Evolutionary conservation across 1,140 invertebrate genomes (phyloP).

Genomic region (Oncopodura yosiiana): DNA sequence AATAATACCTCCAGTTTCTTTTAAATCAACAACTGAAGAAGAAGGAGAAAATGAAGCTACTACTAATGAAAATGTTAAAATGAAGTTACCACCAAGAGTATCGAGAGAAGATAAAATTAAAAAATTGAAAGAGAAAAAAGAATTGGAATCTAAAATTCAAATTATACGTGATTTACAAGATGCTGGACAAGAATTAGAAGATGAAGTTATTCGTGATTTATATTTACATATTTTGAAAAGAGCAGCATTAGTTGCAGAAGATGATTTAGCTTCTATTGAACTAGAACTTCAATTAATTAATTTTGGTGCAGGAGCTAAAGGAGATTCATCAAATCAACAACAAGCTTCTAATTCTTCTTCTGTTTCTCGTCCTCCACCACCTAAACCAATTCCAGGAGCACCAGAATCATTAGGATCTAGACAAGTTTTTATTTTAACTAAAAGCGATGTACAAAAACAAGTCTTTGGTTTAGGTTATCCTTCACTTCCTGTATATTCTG

Average conservation of each 20-base stretch:
- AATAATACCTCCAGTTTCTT: constrained; percentile 42
- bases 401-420: constrained; percentile 44
- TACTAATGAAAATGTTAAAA: constrained; percentile 35
- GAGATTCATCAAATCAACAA: constrained; percentile 24
- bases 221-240: constrained; percentile 66
- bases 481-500: constrained; percentile 76
- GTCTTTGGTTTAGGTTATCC: constrained; percentile 93
- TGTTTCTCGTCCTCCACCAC: neutral
- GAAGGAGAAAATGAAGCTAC: constrained; percentile 3
- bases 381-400: neutral
- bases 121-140: constrained; percentile 67
- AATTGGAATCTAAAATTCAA: constrained; percentile 58
- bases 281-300: constrained; percentile 23
- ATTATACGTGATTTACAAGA: constrained; percentile 47
- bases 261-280: constrained; percentile 56
- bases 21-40: constrained; percentile 3
- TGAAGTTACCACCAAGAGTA: constrained; percentile 38
- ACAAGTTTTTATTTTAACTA: constrained; percentile 88
- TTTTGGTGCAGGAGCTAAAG: constrained; percentile 49
- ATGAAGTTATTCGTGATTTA: constrained; percentile 71
- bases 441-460: constrained; percentile 77
- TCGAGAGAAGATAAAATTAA: constrained; percentile 59
- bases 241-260: constrained; percentile 61
- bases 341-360: constrained; percentile 21
- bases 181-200: constrained; percentile 54